A percentile compares a stretch with the other conserved stretches of the same genome.
These are phyloP conservation scores for Tarsius wallacei DNA, from an alignment of 2,797 vertebrate species.

Conservation along the genomic window DNA sequence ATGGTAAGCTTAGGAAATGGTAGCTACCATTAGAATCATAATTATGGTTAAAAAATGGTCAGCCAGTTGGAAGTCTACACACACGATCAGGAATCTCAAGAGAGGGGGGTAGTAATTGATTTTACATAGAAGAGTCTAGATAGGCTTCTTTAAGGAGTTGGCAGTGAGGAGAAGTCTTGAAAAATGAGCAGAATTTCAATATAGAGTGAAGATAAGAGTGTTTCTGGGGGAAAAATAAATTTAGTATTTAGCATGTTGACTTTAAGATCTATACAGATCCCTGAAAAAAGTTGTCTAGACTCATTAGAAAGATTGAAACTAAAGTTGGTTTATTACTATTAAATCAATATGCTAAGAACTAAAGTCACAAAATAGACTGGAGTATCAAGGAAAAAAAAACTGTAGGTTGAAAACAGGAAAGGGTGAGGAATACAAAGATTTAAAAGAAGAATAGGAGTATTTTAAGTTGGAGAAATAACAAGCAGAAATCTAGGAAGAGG, in stretches of 20 bases:
- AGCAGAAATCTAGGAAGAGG: neutral
- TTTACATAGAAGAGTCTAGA: neutral
- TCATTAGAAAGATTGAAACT: conserved; percentile 3
- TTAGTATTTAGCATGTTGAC: neutral
- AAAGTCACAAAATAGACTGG: neutral
- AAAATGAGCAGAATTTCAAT: conserved; percentile 38
- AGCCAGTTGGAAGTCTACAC: neutral
- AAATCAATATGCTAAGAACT: neutral
- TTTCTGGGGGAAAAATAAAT: conserved; percentile 5
- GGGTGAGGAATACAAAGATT: neutral
- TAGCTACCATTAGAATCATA: neutral
- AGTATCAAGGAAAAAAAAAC: neutral
- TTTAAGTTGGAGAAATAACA: neutral
- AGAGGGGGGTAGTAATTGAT: neutral
- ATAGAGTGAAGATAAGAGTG: conserved; percentile 12
- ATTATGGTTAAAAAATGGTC: conserved; percentile 24
- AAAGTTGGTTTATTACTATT: neutral
- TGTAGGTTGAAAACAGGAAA: neutral
- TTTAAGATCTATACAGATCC: neutral
- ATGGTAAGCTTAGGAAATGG: neutral
- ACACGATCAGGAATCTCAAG: neutral
- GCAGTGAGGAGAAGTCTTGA: neutral
- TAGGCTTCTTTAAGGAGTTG: neutral
- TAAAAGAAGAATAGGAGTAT: neutral
- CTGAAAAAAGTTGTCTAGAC: neutral